These are phyloP conservation scores for Aplidium turbinatum DNA, from an alignment of 23 tunicate genomes.

Conservation along the genomic window DNA sequence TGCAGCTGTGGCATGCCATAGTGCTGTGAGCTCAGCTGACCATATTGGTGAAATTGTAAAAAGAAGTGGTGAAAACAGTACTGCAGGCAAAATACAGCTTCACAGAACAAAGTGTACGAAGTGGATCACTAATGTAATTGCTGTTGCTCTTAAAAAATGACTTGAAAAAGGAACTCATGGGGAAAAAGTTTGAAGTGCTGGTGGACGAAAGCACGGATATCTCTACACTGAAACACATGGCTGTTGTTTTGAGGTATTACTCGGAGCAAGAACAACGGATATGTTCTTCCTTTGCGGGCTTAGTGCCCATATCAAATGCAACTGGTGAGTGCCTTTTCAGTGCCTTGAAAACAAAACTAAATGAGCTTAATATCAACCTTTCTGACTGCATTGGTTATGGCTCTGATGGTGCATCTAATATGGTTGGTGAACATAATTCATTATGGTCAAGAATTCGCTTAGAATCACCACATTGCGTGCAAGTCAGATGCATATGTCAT, in stretches of 20 bases:
- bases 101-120: constrained; percentile 12
- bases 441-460: constrained; percentile 17
- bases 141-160: neutral
- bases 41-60: constrained; percentile 6
- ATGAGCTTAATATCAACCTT: neutral
- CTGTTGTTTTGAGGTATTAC: neutral
- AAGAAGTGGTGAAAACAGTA: constrained; percentile 3
- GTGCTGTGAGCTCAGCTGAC: neutral
- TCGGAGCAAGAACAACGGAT: constrained; percentile 3
- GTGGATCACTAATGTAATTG: constrained; percentile 5
- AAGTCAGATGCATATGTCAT: constrained; percentile 15
- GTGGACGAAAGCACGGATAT: constrained; percentile 14
- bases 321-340: neutral
- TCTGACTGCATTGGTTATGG: constrained; percentile 29
- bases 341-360: constrained; percentile 2
- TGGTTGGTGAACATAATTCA: constrained; percentile 15
- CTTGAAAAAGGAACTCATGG: neutral
- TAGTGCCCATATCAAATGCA: neutral
- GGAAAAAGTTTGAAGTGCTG: constrained; percentile 3
- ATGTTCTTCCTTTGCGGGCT: constrained; percentile 18
- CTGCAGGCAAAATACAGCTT: constrained; percentile 5
- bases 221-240: constrained; percentile 6
- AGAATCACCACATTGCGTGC: constrained; percentile 10
- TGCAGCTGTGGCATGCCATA: neutral
- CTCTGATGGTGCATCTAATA: constrained; percentile 16